Conservation (phyloP, 2,113 vertebrate genomes). For the Alouatta palliata region DNA sequence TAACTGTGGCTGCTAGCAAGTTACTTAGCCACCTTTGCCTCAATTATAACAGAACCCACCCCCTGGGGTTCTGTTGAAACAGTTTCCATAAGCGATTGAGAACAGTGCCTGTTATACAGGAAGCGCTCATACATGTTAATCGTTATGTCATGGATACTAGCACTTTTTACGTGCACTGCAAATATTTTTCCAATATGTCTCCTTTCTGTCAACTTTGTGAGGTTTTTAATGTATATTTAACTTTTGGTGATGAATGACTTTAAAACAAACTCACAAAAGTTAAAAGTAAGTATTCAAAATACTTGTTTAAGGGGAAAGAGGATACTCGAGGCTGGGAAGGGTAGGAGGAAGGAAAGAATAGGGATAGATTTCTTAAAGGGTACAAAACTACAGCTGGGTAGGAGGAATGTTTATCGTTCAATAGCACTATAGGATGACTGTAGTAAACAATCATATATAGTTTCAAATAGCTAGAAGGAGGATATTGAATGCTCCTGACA, state of each 20-base stretch:
- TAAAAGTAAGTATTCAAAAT: slow-evolving; percentile 11
- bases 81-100: not conserved
- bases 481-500: not conserved
- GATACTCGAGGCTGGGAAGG: not conserved
- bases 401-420: not conserved
- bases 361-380: not conserved
- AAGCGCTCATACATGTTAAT: not conserved
- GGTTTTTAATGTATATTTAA: not conserved
- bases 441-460: not conserved
- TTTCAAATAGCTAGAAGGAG: not conserved
- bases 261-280: not conserved
- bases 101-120: not conserved
- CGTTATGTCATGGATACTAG: not conserved
- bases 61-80: not conserved
- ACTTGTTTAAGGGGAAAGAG: not conserved
- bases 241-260: not conserved
- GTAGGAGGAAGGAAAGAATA: not conserved
- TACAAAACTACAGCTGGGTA: not conserved
- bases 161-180: not conserved
- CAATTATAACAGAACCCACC: not conserved
- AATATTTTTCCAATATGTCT: not conserved
- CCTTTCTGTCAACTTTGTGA: not conserved
- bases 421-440: not conserved
- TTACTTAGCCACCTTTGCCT: not conserved
- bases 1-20: not conserved